Base-by-base conservation (phyloP, 2,888 invertebrate species). In the Lithophane leautieri region DNA sequence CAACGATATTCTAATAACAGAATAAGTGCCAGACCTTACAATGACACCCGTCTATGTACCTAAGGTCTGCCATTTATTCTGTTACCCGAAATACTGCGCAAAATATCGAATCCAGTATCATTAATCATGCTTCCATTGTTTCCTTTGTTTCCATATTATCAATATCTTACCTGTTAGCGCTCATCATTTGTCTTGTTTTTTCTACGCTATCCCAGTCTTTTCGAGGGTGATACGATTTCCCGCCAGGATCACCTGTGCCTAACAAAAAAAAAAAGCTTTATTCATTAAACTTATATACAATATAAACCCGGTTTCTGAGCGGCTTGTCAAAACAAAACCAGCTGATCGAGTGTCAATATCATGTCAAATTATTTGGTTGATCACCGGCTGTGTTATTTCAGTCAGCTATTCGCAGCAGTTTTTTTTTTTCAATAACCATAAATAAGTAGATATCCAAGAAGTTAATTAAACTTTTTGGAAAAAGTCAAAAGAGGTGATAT, bases 191-290 rank as follows among this genome's bases (percentile, higher is more conserved):
- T 90, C 98, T 97, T 1, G 98, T 98, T 93, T 98, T 98, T 74
- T 98, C 98, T 74, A 98, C 97, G 11, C 98, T 97, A 90, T 98
- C 98, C 98, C 98, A 98, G 42, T 98, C 98, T 70, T 97, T 97
- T 77, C 98, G 96, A 0, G 90, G 79, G 58, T 89, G 89, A 86
- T 92, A 94, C 2, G 92, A 82, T 82, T 93, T 95, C 81, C 95
- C 95, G 66, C 96, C 96, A 8, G 96, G 96, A 87, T 96, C 96
- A 3, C 95, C 95, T 2, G 92, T 87, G 76, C 87, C 95, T 95
- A 76, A 42, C 69, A 67, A 70, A 75, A 81, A 70, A 75, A 81
- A 34, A 58, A 16, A 22, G 25, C n/a, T 44, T 22, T 16, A 28
- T 54, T 47, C n/a, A 58, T 63, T 44, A 54, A 28, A 56, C 14